Percentiles rank a stretch among this genome's conserved stretches.
phyloP scores from a whole-genome alignment of 2,888 invertebrate species.

The Cantharis nigra region DNA sequence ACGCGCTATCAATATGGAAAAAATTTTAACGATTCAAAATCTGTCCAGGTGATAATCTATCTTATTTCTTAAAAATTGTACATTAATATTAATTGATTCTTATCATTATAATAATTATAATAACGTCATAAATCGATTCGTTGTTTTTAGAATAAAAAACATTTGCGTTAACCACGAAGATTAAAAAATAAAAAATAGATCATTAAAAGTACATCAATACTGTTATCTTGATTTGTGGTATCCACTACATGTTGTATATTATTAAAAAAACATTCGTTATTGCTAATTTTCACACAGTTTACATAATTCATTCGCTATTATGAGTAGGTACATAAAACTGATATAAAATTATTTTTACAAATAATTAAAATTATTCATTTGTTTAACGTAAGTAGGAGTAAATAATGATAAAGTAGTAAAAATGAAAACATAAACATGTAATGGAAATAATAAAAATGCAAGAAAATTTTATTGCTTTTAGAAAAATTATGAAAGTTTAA shows the following conservation, averaged over 20 bases:
- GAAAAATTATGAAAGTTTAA: neutral
- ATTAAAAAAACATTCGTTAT: neutral
- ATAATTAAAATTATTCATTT: neutral
- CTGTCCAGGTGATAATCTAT: constrained; percentile 67
- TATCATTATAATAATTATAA: too few relatives aligned
- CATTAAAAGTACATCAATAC: neutral
- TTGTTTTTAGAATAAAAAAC: neutral
- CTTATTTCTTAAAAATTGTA: neutral
- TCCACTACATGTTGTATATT: neutral
- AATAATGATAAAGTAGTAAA: neutral
- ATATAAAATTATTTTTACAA: neutral
- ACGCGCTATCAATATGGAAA: constrained; percentile 61
- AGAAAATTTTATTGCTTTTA: neutral
- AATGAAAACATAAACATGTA: neutral
- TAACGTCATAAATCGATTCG: neutral
- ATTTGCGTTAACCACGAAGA: neutral
- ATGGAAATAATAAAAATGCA: neutral
- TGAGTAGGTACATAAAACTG: neutral
- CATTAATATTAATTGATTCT: neutral
- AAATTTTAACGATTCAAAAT: constrained; percentile 69
- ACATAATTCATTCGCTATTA: neutral
- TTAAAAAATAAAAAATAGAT: neutral
- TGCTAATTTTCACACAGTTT: neutral
- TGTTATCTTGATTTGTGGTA: neutral
- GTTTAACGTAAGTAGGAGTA: neutral